Base-by-base conservation (phyloP, 1,140 invertebrate species). In the Ceratitis capitata region DNA sequence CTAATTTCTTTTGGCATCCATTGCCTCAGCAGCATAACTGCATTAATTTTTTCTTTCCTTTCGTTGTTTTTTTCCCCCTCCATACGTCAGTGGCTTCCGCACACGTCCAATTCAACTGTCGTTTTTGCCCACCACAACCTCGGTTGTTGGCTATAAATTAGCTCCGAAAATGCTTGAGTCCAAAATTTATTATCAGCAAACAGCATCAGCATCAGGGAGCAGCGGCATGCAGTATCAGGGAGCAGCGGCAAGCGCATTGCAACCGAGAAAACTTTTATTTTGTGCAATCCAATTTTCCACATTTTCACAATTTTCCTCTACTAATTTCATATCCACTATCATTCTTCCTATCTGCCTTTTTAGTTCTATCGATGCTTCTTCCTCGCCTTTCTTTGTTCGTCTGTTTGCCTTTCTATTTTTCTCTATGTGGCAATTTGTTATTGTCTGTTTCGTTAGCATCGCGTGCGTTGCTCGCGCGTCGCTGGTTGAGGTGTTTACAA, bases 121-220 rank as follows among this genome's bases (percentile, higher is more conserved):
- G 39, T 26, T 45, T 26, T 45, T 26, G 39, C 39, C n/a, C 39
- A 23, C 39, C n/a, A 45, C 69, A n/a, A n/a, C n/a, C n/a, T n/a
- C n/a, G n/a, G n/a, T n/a, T n/a, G 19, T 78, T 45, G 45, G 69
- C 39, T 78, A 78, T 78, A 78, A 78, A 78, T 78, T 78, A 78
- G 69, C n/a, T 45, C 69, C 45, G 23, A 45, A 45, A 78, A 78
- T 35, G 69, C 42, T 45, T 14, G 9, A 78, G 39, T 45, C 39
- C 39, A 23, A 78, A 78, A 78, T 78, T 78, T 78, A 78, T 78
- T 78, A 42, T n/a, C n/a, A n/a, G n/a, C n/a, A n/a, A n/a, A n/a
- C 32, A 78, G 69, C 39, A 16, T 74, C 35, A 61, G n/a, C 58
- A 29, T 0, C 58, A 61, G 32, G 16, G 6, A n/a, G 1, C 58